phyloP scores from a whole-genome alignment of 2,797 vertebrate species.

The Phalloptychus januarius region DNA sequence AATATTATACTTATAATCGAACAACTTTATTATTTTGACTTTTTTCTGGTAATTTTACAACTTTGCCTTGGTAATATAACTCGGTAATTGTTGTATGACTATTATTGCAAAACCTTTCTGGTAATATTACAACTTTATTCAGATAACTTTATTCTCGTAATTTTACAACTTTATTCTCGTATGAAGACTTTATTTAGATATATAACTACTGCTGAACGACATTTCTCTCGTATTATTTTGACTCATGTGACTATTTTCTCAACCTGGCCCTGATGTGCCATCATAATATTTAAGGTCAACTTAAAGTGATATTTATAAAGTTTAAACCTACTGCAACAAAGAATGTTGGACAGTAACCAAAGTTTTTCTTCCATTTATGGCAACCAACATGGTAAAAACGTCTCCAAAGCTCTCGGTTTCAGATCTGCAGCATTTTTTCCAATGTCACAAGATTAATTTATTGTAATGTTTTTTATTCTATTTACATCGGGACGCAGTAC shows the following conservation, averaged over 20 bases:
- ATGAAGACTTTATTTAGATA: not conserved
- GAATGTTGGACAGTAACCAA: not conserved
- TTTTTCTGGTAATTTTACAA: too few species aligned
- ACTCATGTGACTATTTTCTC: not conserved
- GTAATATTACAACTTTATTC: not conserved
- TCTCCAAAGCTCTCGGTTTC: not conserved
- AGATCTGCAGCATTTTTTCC: not conserved
- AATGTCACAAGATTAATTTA: not conserved
- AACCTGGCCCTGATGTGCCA: too few species aligned
- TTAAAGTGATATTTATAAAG: not conserved
- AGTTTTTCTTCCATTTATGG: not conserved
- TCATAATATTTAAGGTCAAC: not conserved
- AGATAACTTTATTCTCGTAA: not conserved
- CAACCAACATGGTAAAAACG: not conserved
- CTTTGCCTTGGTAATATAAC: too few species aligned
- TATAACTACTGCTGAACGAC: not conserved
- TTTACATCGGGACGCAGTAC: not conserved
- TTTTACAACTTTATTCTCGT: not conserved
- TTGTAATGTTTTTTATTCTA: not conserved
- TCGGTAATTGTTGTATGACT: too few species aligned
- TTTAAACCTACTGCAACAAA: not conserved
- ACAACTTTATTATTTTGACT: too few species aligned
- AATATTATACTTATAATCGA: too few species aligned
- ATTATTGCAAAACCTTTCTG: too few species aligned
- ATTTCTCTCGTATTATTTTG: not conserved